Evolutionary conservation across 2,797 vertebrate species (phyloP), one percentile per base, ranked within the genome.

Genomic region (Diplodus puntazzo): DNA sequence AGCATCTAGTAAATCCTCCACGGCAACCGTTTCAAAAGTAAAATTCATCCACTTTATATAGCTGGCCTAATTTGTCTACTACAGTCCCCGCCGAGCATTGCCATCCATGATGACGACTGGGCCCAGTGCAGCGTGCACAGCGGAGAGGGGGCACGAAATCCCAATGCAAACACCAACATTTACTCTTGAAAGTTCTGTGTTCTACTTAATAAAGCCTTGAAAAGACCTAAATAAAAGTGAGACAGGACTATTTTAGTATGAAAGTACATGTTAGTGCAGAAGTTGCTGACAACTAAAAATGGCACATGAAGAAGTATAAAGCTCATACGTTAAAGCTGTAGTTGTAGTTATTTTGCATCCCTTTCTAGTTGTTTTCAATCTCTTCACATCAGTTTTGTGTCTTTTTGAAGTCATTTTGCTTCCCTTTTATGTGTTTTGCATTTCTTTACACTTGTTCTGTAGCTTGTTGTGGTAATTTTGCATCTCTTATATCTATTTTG

Each of bases 11-110:
- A 77, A 82, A 81, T 89, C 79, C 86, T 88, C 87, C 84, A 89
- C 92, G 81, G 84, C 88, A 92, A 89, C 81, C 77, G 62, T 84
- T 92, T 90, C 76, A 88, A 87, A 90, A 89, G 86, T 84, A 87
- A 87, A 82, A 88, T 88, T 83, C 83, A 79, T 89, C 85, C 87
- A 92, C 90, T 92, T 93, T 90, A 91, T 89, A 88, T 91, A 90
- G 90, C 78, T 93, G 90, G 84, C 92, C 92, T 93, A 91, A 85
- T 93, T 93, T 84, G 80, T 81, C 79, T 88, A 48, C 86, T 81
- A 54, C 83, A 80, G 73, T 83, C 76, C 84, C 89, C 50, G 39
- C 87, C 52, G 91, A 90, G 90, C 75, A 39, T 69, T 73, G 84
- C 87, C 84, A 74, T 80, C 83, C 82, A 60, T 9, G 83, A 73